Conservation (phyloP, 2,888 invertebrate species). For the Amblyteles armatorius region DNA sequence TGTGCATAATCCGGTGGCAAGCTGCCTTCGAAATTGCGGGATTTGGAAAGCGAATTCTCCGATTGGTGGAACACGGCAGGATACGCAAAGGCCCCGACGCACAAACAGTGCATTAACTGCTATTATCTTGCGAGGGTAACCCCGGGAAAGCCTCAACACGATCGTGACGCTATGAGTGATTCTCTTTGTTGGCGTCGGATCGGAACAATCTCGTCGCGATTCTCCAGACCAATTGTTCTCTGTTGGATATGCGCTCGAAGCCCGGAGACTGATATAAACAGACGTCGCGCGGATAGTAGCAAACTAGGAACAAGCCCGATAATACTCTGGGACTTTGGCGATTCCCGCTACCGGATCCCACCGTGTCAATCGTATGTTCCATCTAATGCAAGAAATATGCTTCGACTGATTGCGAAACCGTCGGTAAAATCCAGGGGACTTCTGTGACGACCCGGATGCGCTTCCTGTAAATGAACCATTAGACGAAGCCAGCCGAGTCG, state of each 20-base stretch:
- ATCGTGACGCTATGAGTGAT: slow-evolving; percentile 75
- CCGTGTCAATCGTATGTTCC: slow-evolving; percentile 27
- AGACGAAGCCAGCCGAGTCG: too few species aligned
- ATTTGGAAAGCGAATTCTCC: neutral
- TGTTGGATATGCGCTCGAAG: slow-evolving; percentile 56
- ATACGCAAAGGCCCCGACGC: neutral
- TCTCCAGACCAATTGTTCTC: slow-evolving; percentile 70
- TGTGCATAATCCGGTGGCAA: neutral
- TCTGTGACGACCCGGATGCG: neutral
- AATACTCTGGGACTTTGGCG: slow-evolving; percentile 53
- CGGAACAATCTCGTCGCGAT: slow-evolving; percentile 69
- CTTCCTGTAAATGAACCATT: neutral
- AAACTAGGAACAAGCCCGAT: slow-evolving; percentile 37
- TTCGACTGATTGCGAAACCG: slow-evolving; percentile 53
- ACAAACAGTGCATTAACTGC: slow-evolving; percentile 48
- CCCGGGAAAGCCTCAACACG: slow-evolving; percentile 57
- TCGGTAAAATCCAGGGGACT: slow-evolving; percentile 17
- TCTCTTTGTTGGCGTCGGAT: slow-evolving; percentile 75
- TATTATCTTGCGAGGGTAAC: slow-evolving; percentile 56
- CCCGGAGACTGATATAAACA: slow-evolving; percentile 39
- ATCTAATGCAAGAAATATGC: slow-evolving; percentile 39
- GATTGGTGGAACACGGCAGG: slow-evolving; percentile 35
- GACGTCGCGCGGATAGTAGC: slow-evolving; percentile 6
- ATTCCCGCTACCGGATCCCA: slow-evolving; percentile 27
- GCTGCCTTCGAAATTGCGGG: neutral